Conservation (phyloP, 1,140 invertebrate genomes). For the Pararge aegeria region DNA sequence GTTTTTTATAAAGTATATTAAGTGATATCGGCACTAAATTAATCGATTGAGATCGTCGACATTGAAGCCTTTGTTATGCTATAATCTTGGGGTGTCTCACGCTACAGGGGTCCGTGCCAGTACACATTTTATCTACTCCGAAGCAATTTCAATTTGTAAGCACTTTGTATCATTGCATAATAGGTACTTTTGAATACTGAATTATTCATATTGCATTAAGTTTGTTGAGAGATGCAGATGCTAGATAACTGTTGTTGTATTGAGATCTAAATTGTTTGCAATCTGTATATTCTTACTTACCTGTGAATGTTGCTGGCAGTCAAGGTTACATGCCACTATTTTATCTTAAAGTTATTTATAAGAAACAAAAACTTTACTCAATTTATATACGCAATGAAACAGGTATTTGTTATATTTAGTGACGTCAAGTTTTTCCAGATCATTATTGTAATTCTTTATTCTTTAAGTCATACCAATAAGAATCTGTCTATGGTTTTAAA, state of each 20-base stretch:
- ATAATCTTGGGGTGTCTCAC: slow-evolving; percentile 40
- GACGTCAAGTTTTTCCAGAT: too few species aligned
- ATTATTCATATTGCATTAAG: slow-evolving; percentile 60
- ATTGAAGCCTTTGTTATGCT: slow-evolving; percentile 51
- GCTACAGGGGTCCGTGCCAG: slow-evolving; percentile 51
- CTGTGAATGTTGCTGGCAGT: slow-evolving; percentile 19
- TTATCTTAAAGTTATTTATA: too few species aligned
- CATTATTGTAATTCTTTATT: too few species aligned
- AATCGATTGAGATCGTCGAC: slow-evolving; percentile 40
- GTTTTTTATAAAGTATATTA: slow-evolving; percentile 9
- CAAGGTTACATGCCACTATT: slow-evolving; percentile 24
- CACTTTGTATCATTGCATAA: slow-evolving; percentile 56
- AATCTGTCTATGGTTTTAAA: too few species aligned
- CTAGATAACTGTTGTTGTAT: slow-evolving; percentile 41
- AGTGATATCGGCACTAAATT: slow-evolving; percentile 40
- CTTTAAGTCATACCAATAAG: too few species aligned
- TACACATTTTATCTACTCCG: slow-evolving; percentile 41
- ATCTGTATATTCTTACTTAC: neutral
- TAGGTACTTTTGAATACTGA: slow-evolving; percentile 58
- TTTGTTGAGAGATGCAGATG: slow-evolving; percentile 48
- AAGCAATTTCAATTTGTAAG: slow-evolving; percentile 57
- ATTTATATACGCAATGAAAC: too few species aligned
- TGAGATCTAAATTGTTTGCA: slow-evolving; percentile 30
- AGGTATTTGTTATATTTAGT: too few species aligned
- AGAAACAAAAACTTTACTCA: too few species aligned